Evolutionary conservation across 2,888 invertebrate species (phyloP).

Genomic region (Deladenus siricidicola): DNA sequence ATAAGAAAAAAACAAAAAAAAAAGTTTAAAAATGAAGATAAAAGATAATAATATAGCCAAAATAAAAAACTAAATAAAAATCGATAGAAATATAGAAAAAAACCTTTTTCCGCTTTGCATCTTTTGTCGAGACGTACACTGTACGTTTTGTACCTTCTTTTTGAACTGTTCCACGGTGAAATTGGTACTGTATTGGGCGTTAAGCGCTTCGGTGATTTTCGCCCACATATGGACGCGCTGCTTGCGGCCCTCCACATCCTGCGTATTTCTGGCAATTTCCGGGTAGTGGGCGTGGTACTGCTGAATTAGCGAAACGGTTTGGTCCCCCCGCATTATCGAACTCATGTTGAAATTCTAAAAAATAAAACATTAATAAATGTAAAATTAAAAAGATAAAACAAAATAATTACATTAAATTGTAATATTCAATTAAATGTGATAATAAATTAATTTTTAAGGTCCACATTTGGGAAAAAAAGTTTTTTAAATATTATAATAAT

Average conservation of each 20-base stretch:
- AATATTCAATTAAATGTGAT: too few species aligned
- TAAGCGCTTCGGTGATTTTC: conserved; percentile 28
- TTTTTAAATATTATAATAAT: too few species aligned
- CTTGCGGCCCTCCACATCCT: conserved; percentile 27
- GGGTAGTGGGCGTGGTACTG: conserved; percentile 32
- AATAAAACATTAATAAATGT: too few species aligned
- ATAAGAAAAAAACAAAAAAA: too few species aligned
- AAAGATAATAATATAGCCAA: neutral
- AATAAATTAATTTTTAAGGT: too few species aligned
- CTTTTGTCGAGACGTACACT: conserved; percentile 31
- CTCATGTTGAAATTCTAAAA: too few species aligned
- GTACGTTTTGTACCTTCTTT: conserved; percentile 35
- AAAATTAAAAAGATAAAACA: too few species aligned
- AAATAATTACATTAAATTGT: too few species aligned
- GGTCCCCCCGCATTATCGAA: conserved; percentile 31
- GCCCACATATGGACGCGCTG: conserved; percentile 26
- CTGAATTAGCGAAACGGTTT: conserved; percentile 29
- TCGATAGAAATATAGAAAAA: too few species aligned
- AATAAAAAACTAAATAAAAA: neutral
- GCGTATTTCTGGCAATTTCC: conserved; percentile 30
- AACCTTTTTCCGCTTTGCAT: conserved; percentile 30
- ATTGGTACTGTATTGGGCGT: conserved; percentile 16
- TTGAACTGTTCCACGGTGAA: conserved; percentile 34
- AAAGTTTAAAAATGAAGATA: too few species aligned
- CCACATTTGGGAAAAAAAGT: too few species aligned